phyloP scores from a whole-genome alignment of 1,140 invertebrate genomes.

The Helicorthomorpha holstii region DNA sequence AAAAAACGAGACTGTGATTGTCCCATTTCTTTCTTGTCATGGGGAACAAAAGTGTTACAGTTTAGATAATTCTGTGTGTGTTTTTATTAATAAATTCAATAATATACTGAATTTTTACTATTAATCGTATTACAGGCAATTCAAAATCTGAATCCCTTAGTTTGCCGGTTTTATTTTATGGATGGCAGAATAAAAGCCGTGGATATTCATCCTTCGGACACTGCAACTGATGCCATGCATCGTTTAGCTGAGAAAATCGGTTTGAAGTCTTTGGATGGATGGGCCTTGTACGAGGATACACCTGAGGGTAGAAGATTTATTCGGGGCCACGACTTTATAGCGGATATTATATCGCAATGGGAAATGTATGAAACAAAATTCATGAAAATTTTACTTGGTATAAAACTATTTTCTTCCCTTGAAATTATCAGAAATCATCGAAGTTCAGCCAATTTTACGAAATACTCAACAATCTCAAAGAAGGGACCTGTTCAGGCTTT shows the following conservation, averaged over 20 bases:
- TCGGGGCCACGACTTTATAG: conserved; percentile 78
- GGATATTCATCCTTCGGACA: conserved; percentile 85
- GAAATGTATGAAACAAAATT: conserved; percentile 50
- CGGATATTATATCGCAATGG: conserved; percentile 87
- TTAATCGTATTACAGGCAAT: conserved; percentile 46
- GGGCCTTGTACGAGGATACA: conserved; percentile 73
- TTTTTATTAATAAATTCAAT: not conserved
- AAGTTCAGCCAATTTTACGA: conserved; percentile 22
- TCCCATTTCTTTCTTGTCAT: too few species aligned
- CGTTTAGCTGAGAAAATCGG: conserved; percentile 79
- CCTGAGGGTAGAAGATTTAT: conserved; percentile 78
- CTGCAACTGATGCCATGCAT: conserved; percentile 69
- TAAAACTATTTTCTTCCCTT: not conserved
- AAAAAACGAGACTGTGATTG: too few species aligned
- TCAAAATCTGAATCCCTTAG: conserved; percentile 73
- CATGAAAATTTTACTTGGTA: not conserved
- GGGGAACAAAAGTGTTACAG: conserved; percentile 1
- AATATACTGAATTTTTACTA: not conserved
- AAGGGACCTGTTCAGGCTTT: conserved; percentile 28
- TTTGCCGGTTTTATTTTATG: conserved; percentile 87
- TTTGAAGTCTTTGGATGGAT: conserved; percentile 65
- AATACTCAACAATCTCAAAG: conserved; percentile 26
- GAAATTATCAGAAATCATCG: conserved; percentile 12
- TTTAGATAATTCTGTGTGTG: conserved; percentile 3
- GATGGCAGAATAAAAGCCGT: conserved; percentile 90